Percentiles rank a stretch among this genome's conserved stretches.
phyloP scores from a whole-genome alignment of 2,797 vertebrate genomes.

The Erithacus rubecula region DNA sequence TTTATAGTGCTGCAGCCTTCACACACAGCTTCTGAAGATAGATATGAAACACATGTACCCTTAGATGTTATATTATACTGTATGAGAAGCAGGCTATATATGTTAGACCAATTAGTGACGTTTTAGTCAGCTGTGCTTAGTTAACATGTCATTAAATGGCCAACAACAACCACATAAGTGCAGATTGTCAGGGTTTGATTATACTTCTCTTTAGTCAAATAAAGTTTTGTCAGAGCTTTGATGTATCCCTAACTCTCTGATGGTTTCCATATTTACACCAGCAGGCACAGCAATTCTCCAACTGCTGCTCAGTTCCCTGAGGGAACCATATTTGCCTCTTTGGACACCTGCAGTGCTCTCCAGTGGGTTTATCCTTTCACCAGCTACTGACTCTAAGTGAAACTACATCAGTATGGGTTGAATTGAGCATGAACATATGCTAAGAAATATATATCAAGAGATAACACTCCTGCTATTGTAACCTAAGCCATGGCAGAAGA shows the following conservation, averaged over 20 bases:
- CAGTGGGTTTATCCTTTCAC: background rate
- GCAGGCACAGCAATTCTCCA: background rate
- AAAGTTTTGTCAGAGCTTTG: conserved; percentile 70
- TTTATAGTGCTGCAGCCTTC: background rate
- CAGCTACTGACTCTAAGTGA: conserved; percentile 7
- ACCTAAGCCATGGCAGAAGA: background rate
- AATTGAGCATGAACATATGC: background rate
- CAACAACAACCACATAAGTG: conserved; percentile 73
- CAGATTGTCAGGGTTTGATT: conserved; percentile 71
- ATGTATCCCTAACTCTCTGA: conserved; percentile 64
- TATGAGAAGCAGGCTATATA: conserved; percentile 56
- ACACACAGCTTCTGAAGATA: background rate
- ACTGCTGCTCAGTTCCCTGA: conserved; percentile 30
- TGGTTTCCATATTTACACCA: conserved; percentile 72
- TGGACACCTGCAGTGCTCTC: conserved; percentile 55
- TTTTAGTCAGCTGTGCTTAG: conserved; percentile 63
- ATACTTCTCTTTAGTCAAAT: conserved; percentile 73
- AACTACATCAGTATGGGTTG: background rate
- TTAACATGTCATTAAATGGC: conserved; percentile 75
- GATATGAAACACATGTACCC: conserved; percentile 21
- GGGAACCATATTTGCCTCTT: conserved; percentile 31
- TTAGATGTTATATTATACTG: conserved; percentile 56
- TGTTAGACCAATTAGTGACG: conserved; percentile 67
- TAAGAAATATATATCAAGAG: background rate
- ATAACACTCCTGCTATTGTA: background rate